Conservation (phyloP, 2,888 invertebrate genomes). For the Diogma glabrata region DNA sequence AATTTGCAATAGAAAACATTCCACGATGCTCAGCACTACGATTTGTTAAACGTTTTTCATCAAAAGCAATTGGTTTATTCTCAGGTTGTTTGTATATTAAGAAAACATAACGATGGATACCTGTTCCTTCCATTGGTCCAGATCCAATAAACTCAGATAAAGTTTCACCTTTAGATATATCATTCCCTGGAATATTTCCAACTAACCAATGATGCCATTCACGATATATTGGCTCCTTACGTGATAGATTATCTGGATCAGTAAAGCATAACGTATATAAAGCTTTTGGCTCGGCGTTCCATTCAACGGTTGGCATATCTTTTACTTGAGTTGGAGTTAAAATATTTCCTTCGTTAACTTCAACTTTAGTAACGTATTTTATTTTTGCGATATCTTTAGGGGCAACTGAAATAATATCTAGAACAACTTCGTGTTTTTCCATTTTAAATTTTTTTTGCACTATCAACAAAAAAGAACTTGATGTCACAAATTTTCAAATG, state of each 20-base stretch:
- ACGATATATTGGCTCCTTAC: conserved; percentile 44
- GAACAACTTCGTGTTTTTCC: conserved; percentile 49
- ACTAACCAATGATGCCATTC: conserved; percentile 57
- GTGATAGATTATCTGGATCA: conserved; percentile 61
- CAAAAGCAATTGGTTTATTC: conserved; percentile 39
- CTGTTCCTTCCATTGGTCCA: conserved; percentile 49
- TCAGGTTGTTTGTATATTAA: conserved; percentile 54
- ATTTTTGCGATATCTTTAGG: conserved; percentile 44
- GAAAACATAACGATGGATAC: conserved; percentile 56
- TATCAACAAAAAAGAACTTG: too few species aligned
- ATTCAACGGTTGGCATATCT: conserved; percentile 54
- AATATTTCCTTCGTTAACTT: conserved; percentile 52
- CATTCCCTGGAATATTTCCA: conserved; percentile 47
- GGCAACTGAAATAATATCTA: conserved; percentile 58
- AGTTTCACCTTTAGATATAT: conserved; percentile 43
- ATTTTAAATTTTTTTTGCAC: conserved; percentile 18
- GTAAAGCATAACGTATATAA: conserved; percentile 75
- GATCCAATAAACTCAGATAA: conserved; percentile 46
- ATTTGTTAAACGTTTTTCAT: conserved; percentile 40
- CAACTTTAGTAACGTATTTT: conserved; percentile 32
- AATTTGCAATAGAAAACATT: conserved; percentile 53
- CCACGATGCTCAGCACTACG: conserved; percentile 42
- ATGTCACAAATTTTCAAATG: too few species aligned
- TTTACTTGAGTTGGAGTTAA: conserved; percentile 68
- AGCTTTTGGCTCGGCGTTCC: conserved; percentile 44